Percentiles rank a stretch among this genome's conserved stretches.
phyloP scores from a whole-genome alignment of 2,797 vertebrate species.

The Periophthalmus magnuspinnatus region DNA sequence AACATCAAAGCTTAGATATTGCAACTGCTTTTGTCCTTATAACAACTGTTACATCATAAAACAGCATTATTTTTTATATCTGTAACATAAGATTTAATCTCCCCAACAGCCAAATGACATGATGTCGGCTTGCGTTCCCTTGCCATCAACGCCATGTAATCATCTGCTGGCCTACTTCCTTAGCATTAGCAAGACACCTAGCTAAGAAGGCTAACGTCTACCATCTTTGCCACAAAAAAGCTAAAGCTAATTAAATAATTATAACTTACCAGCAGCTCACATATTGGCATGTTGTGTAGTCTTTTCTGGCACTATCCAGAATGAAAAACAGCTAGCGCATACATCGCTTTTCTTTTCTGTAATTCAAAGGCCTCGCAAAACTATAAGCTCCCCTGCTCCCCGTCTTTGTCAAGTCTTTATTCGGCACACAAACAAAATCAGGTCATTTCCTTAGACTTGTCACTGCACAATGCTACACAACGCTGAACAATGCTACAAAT shows the following conservation, averaged over 20 bases:
- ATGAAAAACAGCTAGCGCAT: neutral
- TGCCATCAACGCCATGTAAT: too few species aligned
- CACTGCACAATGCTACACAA: neutral
- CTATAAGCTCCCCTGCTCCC: neutral
- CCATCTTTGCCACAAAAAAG: neutral
- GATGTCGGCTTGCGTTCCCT: too few species aligned
- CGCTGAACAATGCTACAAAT: neutral
- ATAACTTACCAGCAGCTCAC: neutral
- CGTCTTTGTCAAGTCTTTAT: neutral
- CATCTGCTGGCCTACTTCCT: neutral
- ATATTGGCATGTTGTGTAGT: neutral
- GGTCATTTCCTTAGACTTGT: conserved; percentile 15
- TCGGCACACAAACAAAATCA: conserved; percentile 12
- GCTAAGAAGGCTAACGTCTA: neutral
- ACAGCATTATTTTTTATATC: neutral
- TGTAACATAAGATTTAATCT: neutral
- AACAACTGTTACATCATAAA: neutral
- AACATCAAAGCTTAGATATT: neutral
- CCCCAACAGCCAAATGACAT: neutral
- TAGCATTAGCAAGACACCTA: neutral
- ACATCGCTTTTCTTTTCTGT: neutral
- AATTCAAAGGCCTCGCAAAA: conserved; percentile 6
- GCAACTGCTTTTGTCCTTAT: neutral
- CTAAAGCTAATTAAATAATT: neutral
- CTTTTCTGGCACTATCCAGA: neutral